phyloP scores from a whole-genome alignment of 2,888 invertebrate genomes.

The Mimas tiliae region DNA sequence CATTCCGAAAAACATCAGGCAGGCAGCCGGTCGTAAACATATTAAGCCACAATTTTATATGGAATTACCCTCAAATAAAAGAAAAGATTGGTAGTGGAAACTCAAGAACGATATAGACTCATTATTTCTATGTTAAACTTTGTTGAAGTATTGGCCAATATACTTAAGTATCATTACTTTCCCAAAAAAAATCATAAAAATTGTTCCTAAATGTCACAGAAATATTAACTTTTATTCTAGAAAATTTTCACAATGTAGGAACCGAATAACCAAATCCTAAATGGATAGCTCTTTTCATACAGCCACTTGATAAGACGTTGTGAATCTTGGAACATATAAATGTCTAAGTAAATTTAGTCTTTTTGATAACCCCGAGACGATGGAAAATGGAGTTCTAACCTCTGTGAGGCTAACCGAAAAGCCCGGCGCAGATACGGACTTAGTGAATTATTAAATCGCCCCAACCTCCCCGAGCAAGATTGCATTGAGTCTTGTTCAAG shows the following conservation, averaged over 20 bases:
- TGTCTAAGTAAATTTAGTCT: slow-evolving; percentile 42
- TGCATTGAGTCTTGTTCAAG: not conserved
- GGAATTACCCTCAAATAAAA: too few species aligned
- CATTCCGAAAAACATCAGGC: too few species aligned
- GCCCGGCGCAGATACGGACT: slow-evolving; percentile 22
- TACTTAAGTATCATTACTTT: too few species aligned
- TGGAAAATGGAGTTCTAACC: slow-evolving; percentile 38
- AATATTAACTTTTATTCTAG: not conserved
- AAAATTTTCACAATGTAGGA: slow-evolving; percentile 9
- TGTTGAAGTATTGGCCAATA: too few species aligned
- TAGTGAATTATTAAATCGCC: slow-evolving; percentile 22
- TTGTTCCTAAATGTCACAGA: not conserved
- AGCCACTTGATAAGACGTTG: slow-evolving; percentile 32
- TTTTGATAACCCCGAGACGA: slow-evolving; percentile 41
- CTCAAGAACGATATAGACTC: too few species aligned
- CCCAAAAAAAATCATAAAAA: too few species aligned
- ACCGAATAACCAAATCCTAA: slow-evolving; percentile 22
- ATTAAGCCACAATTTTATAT: too few species aligned
- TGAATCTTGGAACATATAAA: slow-evolving; percentile 38
- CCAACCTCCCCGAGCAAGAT: slow-evolving; percentile 2
- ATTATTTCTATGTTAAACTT: too few species aligned
- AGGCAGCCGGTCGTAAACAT: too few species aligned
- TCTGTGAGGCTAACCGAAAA: slow-evolving; percentile 28
- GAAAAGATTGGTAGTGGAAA: too few species aligned
- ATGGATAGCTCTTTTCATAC: slow-evolving; percentile 27